Evolutionary conservation across 2,797 vertebrate genomes (phyloP).

Genomic region (Gambusia yucatana): DNA sequence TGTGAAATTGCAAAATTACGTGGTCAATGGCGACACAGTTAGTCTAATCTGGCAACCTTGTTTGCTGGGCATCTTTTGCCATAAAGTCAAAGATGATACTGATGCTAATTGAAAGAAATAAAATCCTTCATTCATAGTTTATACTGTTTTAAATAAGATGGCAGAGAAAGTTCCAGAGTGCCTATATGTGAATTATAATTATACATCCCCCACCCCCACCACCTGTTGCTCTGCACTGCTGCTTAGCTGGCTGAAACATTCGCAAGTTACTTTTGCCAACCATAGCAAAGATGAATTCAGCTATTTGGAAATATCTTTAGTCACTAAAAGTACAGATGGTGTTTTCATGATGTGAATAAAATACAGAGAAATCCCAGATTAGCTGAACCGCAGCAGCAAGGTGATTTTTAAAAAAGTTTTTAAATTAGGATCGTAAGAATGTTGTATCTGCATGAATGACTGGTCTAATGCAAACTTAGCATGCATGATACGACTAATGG

Average conservation of each 20-base stretch:
- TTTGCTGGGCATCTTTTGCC: neutral
- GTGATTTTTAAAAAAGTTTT: neutral
- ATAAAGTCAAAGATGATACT: neutral
- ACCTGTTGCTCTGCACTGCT: neutral
- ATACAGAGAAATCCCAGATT: neutral
- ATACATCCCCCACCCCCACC: neutral
- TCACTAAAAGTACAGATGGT: no score
- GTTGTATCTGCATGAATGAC: neutral
- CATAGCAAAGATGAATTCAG: neutral
- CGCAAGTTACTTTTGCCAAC: neutral
- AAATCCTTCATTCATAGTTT: neutral
- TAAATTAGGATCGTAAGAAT: neutral
- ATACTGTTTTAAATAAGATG: neutral
- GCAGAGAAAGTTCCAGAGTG: neutral
- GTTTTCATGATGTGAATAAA: neutral
- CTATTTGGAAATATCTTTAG: neutral
- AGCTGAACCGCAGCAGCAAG: neutral
- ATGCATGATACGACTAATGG: neutral
- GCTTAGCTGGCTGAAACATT: neutral
- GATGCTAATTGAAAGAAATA: neutral
- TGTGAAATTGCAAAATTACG: no score
- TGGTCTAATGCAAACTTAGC: neutral
- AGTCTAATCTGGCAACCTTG: no score
- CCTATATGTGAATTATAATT: no score
- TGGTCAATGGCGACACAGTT: no score